Evolutionary conservation across 2,113 vertebrate species (phyloP).

Genomic region (Scortum barcoo): DNA sequence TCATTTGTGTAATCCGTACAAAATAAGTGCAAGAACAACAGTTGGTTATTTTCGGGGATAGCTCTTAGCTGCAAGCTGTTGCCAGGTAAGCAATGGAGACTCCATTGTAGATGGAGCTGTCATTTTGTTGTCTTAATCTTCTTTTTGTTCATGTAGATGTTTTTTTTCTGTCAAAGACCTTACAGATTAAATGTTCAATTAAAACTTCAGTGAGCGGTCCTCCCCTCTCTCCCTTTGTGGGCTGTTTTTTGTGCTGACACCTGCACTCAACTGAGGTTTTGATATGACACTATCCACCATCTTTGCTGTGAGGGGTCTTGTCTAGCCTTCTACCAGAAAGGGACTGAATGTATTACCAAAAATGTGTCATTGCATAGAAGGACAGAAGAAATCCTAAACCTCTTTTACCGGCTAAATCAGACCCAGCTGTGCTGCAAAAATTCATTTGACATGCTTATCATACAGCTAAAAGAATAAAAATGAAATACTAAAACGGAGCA

Average conservation of each 20-base stretch:
- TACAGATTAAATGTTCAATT: not conserved
- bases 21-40: not conserved
- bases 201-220: not conserved
- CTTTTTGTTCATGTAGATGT: not conserved
- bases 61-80: not conserved
- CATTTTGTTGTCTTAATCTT: not conserved
- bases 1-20: too few relatives aligned
- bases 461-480: slow-evolving; percentile 6
- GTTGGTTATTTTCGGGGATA: not conserved
- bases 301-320: not conserved
- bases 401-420: not conserved
- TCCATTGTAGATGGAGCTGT: not conserved
- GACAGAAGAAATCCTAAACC: not conserved
- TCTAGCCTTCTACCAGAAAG: not conserved
- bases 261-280: not conserved
- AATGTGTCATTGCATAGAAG: not conserved
- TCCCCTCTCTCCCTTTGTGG: not conserved
- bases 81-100: too few relatives aligned
- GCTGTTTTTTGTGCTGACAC: not conserved
- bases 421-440: not conserved
- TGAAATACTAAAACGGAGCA: not conserved
- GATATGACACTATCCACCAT: not conserved
- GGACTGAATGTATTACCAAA: not conserved
- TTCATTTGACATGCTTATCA: not conserved
- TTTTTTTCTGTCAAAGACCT: not conserved